phyloP scores from a whole-genome alignment of 2,797 vertebrate genomes.

The Selene dorsalis region DNA sequence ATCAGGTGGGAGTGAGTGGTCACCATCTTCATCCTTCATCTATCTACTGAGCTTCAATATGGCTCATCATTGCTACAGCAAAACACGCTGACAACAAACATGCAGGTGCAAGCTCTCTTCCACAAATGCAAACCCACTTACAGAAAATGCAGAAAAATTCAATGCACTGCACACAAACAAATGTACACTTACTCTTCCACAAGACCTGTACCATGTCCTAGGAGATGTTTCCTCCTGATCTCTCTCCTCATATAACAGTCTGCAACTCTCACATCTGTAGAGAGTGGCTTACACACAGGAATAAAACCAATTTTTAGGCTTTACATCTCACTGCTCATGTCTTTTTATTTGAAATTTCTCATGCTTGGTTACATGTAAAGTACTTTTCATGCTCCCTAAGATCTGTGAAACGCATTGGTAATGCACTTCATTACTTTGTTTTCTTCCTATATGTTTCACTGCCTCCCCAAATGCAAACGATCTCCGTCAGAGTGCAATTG shows the following conservation, averaged over 20 bases:
- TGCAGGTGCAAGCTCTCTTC: conserved; percentile 6
- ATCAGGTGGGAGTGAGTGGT: not conserved
- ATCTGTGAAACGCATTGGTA: conserved; percentile 4
- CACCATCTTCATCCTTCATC: not conserved
- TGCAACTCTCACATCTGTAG: conserved; percentile 40
- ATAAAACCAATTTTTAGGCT: conserved; percentile 31
- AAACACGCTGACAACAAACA: conserved; percentile 39
- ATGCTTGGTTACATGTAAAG: conserved; percentile 3
- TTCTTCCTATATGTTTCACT: conserved; percentile 2
- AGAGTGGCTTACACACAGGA: conserved; percentile 24
- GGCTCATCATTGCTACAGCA: conserved; percentile 18
- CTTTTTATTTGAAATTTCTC: conserved; percentile 18
- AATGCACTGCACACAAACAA: not conserved
- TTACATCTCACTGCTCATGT: conserved; percentile 15
- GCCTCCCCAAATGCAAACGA: conserved; percentile 36
- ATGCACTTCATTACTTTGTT: not conserved
- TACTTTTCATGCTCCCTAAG: not conserved
- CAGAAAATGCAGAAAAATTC: conserved; percentile 13
- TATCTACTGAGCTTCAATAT: conserved; percentile 41
- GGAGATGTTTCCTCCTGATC: conserved; percentile 53
- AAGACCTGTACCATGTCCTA: conserved; percentile 29
- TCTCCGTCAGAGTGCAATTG: conserved; percentile 8
- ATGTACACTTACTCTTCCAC: conserved; percentile 31
- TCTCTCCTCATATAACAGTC: conserved; percentile 27
- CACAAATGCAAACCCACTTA: conserved; percentile 20